A percentile compares a stretch with the other conserved stretches of the same genome.
Conservation (phyloP, 2,888 invertebrate genomes). For the Drosophila limbata region DNA sequence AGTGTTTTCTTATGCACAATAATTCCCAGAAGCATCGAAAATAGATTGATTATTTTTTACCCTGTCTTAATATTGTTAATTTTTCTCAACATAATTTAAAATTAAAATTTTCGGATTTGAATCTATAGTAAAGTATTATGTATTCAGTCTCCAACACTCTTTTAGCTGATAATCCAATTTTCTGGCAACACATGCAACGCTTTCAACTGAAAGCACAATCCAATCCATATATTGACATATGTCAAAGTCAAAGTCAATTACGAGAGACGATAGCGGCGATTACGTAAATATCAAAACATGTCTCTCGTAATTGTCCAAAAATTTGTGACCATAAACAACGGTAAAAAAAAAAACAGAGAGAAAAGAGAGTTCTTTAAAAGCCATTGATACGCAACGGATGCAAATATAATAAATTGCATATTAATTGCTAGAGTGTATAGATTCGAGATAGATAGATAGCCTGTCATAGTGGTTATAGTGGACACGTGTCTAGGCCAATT, state of each 20-base stretch:
- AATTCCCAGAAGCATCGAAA: background rate
- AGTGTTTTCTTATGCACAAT: background rate
- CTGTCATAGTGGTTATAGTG: background rate
- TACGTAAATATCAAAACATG: slow-evolving; percentile 37
- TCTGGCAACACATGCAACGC: background rate
- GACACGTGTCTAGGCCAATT: slow-evolving; percentile 42
- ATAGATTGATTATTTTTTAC: background rate
- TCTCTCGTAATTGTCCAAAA: slow-evolving; percentile 51
- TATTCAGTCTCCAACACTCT: background rate
- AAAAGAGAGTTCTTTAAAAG: slow-evolving; percentile 12
- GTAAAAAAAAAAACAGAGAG: slow-evolving; percentile 3
- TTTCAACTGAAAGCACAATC: slow-evolving; percentile 6
- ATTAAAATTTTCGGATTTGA: background rate
- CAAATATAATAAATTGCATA: slow-evolving; percentile 48
- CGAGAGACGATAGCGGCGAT: slow-evolving; percentile 39
- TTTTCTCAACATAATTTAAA: background rate
- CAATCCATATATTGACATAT: slow-evolving; percentile 14
- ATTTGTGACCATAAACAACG: slow-evolving; percentile 39
- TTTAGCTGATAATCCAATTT: slow-evolving; percentile 5
- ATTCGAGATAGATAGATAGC: slow-evolving; percentile 19
- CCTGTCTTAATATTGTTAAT: background rate
- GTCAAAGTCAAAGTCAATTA: slow-evolving; percentile 76
- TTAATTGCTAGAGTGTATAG: slow-evolving; percentile 44
- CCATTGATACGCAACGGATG: slow-evolving; percentile 50
- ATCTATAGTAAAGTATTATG: background rate